Evolutionary conservation across 2,888 invertebrate genomes (phyloP).

Genomic region (Galeruca laticollis): DNA sequence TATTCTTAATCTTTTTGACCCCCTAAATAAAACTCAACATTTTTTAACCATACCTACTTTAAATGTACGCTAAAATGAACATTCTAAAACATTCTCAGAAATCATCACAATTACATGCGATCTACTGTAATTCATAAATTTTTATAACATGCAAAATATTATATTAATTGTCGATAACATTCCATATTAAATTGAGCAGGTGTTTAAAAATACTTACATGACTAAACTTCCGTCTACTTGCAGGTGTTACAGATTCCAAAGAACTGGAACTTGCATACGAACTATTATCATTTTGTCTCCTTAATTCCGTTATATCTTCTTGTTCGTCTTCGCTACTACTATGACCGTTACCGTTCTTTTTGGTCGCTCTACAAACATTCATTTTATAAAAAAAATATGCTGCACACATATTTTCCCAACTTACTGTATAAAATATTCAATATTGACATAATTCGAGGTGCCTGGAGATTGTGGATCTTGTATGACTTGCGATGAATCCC

Average conservation of each 20-base stretch:
- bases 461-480: constrained; percentile 83
- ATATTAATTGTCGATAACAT: too few species aligned
- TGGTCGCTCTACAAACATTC: constrained; percentile 51
- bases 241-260: constrained; percentile 69
- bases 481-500: constrained; percentile 64
- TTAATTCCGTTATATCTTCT: constrained; percentile 67
- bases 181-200: too few species aligned
- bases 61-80: too few species aligned
- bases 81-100: too few species aligned
- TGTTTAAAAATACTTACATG: constrained; percentile 55
- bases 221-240: constrained; percentile 63
- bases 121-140: too few species aligned
- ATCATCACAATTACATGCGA: too few species aligned
- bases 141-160: too few species aligned
- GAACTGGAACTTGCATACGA: constrained; percentile 67
- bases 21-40: too few species aligned
- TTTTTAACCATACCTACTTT: too few species aligned
- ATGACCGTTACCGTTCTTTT: constrained; percentile 58
- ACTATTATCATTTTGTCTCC: constrained; percentile 63
- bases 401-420: constrained; percentile 56
- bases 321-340: constrained; percentile 61
- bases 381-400: neutral
- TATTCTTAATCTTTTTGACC: too few species aligned
- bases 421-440: constrained; percentile 91
- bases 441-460: constrained; percentile 91